phyloP scores from a whole-genome alignment of 2,888 invertebrate genomes.

The Noctua janthina region DNA sequence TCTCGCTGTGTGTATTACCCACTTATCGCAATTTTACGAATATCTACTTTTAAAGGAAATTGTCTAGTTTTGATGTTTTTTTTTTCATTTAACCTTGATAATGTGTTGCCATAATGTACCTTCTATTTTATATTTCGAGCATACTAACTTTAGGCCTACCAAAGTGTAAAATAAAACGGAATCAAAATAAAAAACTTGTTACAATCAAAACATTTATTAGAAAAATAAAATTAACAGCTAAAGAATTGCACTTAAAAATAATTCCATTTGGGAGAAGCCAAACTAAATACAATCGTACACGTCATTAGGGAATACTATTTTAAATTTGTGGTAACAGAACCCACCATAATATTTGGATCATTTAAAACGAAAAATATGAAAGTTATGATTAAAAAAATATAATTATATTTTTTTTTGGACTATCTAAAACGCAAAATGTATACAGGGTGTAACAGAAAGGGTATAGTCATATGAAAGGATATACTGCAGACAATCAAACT shows the following conservation, averaged over 20 bases:
- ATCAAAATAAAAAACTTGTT: constrained; percentile 7
- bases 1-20: too few relatives aligned
- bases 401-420: neutral
- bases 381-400: too few relatives aligned
- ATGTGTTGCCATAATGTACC: too few relatives aligned
- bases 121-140: too few relatives aligned
- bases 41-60: too few relatives aligned
- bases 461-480: too few relatives aligned
- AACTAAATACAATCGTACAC: constrained; percentile 33
- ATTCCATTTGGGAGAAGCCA: constrained; percentile 32
- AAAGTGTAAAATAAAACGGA: neutral
- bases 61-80: too few relatives aligned
- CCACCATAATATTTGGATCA: neutral
- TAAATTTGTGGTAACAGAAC: neutral
- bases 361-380: neutral
- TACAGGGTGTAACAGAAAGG: too few relatives aligned
- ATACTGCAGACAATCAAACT: too few relatives aligned
- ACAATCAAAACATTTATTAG: constrained; percentile 54
- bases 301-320: constrained; percentile 15
- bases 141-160: neutral
- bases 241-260: constrained; percentile 62
- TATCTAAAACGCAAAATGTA: too few relatives aligned
- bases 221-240: constrained; percentile 51
- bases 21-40: too few relatives aligned
- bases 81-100: too few relatives aligned